phyloP scores from a whole-genome alignment of 2,797 vertebrate species.

The Onychomys arenicola region DNA sequence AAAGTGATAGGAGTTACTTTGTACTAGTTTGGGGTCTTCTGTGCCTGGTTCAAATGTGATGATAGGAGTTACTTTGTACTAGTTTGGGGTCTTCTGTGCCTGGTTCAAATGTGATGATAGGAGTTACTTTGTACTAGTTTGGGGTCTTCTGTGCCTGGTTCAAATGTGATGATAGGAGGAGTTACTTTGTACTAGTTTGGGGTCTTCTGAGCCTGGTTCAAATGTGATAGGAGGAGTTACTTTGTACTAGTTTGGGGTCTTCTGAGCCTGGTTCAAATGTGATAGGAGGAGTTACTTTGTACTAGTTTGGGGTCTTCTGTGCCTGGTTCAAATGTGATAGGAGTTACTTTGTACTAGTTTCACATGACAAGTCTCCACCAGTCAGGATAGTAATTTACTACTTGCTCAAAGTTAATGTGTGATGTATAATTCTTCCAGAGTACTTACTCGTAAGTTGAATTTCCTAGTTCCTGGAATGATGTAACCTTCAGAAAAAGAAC shows the following conservation, averaged over 20 bases:
- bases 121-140: too few species aligned
- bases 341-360: conserved; percentile 49
- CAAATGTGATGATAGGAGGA: conserved; percentile 65
- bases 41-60: too few species aligned
- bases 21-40: conserved; percentile 61
- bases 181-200: conserved; percentile 45
- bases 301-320: conserved; percentile 49
- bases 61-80: too few species aligned
- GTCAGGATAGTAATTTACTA: conserved; percentile 64
- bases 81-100: too few species aligned
- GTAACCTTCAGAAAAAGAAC: neutral
- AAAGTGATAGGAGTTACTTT: conserved; percentile 49
- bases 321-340: conserved; percentile 65
- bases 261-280: too few species aligned
- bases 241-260: too few species aligned
- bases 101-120: too few species aligned
- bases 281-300: too few species aligned
- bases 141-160: conserved; percentile 61
- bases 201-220: too few species aligned
- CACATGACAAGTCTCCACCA: conserved; percentile 38
- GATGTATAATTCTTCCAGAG: conserved; percentile 13
- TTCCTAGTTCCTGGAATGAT: conserved; percentile 53
- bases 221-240: too few species aligned
- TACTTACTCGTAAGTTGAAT: conserved; percentile 45
- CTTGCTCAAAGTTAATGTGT: conserved; percentile 52